Evolutionary conservation across 2,888 invertebrate genomes (phyloP).

Genomic region (Carpatolechia fugitivella): DNA sequence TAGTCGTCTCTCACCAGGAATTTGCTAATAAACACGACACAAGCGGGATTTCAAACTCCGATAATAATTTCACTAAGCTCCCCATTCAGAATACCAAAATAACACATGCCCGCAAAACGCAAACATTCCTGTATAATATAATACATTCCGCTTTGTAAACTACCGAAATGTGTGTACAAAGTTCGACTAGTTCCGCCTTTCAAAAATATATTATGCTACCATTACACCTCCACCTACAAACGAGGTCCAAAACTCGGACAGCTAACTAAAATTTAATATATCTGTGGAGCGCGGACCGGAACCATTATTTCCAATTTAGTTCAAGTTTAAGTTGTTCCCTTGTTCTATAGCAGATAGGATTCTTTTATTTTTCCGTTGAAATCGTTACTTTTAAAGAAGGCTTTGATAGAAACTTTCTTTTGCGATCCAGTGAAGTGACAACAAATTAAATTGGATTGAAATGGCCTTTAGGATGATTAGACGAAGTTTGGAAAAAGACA

Average conservation of each 20-base stretch:
- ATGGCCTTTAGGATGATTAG: not conserved
- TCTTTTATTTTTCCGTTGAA: not conserved
- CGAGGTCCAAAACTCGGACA: not conserved
- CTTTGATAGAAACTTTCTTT: not conserved
- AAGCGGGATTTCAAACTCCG: not conserved
- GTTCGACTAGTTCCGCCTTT: not conserved
- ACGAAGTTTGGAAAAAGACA: not conserved
- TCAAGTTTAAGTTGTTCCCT: slow-evolving; percentile 6
- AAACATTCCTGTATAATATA: not conserved
- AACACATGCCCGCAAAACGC: not conserved
- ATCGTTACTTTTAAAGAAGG: slow-evolving; percentile 1
- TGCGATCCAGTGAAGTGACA: not conserved
- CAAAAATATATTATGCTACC: not conserved
- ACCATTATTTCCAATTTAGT: slow-evolving; percentile 18
- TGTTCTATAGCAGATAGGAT: not conserved
- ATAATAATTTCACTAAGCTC: not conserved
- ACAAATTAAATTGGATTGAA: slow-evolving; percentile 6
- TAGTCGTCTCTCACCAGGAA: not conserved
- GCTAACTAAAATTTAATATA: slow-evolving; percentile 9
- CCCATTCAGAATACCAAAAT: not conserved
- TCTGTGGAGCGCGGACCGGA: slow-evolving; percentile 7
- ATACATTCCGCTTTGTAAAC: not conserved
- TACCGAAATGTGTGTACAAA: slow-evolving; percentile 5
- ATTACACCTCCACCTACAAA: no score
- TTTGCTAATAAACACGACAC: not conserved